phyloP scores from a whole-genome alignment of 2,888 invertebrate genomes.

The Halocaridina rubra region DNA sequence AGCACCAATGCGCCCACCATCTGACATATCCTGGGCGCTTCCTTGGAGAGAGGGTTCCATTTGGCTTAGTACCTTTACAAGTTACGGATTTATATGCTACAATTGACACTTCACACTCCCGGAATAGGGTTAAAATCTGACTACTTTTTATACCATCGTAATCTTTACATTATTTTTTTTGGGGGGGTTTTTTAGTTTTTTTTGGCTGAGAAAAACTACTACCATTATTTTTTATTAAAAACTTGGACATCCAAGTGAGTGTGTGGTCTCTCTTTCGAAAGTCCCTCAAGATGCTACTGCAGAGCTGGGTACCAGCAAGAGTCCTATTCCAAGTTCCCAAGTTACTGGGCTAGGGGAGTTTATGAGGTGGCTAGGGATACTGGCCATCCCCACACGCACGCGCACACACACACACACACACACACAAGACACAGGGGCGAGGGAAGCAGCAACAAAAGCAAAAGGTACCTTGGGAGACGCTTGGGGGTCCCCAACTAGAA shows the following conservation, averaged over 20 bases:
- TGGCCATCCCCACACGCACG: constrained; percentile 29
- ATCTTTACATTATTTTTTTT: constrained; percentile 55
- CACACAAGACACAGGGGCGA: constrained; percentile 38
- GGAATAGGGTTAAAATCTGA: constrained; percentile 62
- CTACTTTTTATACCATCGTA: constrained; percentile 63
- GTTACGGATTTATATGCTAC: constrained; percentile 63
- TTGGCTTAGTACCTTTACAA: constrained; percentile 62
- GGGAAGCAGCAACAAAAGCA: constrained; percentile 50
- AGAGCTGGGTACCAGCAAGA: constrained; percentile 55
- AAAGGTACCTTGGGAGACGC: constrained; percentile 42
- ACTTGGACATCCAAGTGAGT: constrained; percentile 62
- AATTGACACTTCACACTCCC: constrained; percentile 64
- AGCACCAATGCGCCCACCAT: constrained; percentile 50
- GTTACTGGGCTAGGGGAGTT: constrained; percentile 43
- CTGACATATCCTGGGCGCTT: constrained; percentile 54
- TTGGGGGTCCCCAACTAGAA: constrained; percentile 35
- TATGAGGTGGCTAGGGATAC: constrained; percentile 4
- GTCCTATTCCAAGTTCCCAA: constrained; percentile 35
- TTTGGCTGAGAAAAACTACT: constrained; percentile 62
- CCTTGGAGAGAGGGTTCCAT: constrained; percentile 63
- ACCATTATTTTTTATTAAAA: constrained; percentile 63
- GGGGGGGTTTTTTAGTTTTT: no score
- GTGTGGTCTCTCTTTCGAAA: constrained; percentile 53
- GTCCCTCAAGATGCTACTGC: constrained; percentile 51
- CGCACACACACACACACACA: no score